Base-by-base conservation (phyloP, 2,888 invertebrate species). In the Pseudococcus longispinus region DNA sequence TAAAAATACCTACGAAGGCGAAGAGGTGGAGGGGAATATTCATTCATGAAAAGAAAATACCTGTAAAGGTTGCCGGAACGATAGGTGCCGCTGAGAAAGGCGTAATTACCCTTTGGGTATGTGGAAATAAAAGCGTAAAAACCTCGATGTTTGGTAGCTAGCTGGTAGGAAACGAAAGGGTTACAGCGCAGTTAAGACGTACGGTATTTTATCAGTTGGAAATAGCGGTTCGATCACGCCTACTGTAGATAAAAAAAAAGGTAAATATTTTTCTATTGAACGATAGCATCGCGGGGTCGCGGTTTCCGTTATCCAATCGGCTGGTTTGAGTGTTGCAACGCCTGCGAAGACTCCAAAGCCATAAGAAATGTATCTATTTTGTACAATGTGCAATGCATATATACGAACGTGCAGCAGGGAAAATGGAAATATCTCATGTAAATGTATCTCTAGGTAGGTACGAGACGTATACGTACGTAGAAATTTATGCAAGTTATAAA, bases 221-320 rank as follows among this genome's bases (percentile, higher is more conserved):
- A 77, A 80, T n/a, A 80, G 77, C 42, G 18, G 42, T 42, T 20
- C 13, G 42, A 80, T 80, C 77, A 80, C 77, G 77, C 77, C 77
- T 80, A 80, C 77, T 15, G 77, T 42, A 42, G 77, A 80, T 80
- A 80, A 80, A 42, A 80, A 80, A 32, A 80, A 80, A 80, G 77
- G 77, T 80, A 42, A 37, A 20, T 80, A 42, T 80, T 80, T 42
- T 80, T 80, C 77, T 80, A 80, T 80, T 80, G 77, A 80, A 80
- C 77, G 84, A 83, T 51, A 29, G 42, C 37, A 42, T 37, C n/a
- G 29, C 42, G 77, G 42, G 42, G 77, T 80, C 42, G 77, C 37
- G 42, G 77, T 80, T 80, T 70, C n/a, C 77, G 77, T 80, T 42
- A 42, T 42, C 77, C 77, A 80, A 80, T 80, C 42, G 42, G 55